Base-by-base conservation (phyloP, 2,888 invertebrate species). In the Agonopterix arenella region DNA sequence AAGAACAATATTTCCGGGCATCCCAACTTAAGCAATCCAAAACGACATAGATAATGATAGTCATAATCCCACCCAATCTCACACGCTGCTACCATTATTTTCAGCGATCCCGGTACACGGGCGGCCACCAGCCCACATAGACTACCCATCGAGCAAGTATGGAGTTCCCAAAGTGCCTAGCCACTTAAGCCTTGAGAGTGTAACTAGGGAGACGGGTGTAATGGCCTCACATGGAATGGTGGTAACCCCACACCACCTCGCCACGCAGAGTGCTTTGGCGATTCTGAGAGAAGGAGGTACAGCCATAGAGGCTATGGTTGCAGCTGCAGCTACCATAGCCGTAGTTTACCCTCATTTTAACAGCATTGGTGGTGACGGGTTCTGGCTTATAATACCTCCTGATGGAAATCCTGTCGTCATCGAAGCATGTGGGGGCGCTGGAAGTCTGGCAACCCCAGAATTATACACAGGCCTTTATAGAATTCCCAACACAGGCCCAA, bases 281-380 rank as follows among this genome's bases (percentile, higher is more conserved):
- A 75, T 88, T 2, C 70, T 88, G 1, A 70, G 69, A 60, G 73
- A 76, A 58, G 88, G 85, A 13, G 88, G 88, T 16, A 85, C 85
- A 5, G 88, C 86, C 1, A 81, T 88, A 48, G 86, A 86, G 61
- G 88, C 88, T 1, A 78, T 74, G 55, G 77, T 88, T 0, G 73
- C 84, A 13, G 88, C 86, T 5, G 88, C 88, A 9, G 86, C 88
- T 1, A 86, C 85, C 0, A 64, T 85, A 40, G 66, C 84, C 1
- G 85, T 88, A 2, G 81, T 85, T 0, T 85, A 83, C 47, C 88
- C 88, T 16, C 84, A 86, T 46, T 84, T 84, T 84, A 86, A 83
- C 54, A 64, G 78, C 48, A 82, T 88, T 36, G 88, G 86, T 1
- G 86, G 88, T 1, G 88, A 88, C 52, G 72, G 80, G 0, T 84